These are phyloP conservation scores for Gallirallus australis DNA, from an alignment of 2,797 vertebrate species.

Conservation along the genomic window DNA sequence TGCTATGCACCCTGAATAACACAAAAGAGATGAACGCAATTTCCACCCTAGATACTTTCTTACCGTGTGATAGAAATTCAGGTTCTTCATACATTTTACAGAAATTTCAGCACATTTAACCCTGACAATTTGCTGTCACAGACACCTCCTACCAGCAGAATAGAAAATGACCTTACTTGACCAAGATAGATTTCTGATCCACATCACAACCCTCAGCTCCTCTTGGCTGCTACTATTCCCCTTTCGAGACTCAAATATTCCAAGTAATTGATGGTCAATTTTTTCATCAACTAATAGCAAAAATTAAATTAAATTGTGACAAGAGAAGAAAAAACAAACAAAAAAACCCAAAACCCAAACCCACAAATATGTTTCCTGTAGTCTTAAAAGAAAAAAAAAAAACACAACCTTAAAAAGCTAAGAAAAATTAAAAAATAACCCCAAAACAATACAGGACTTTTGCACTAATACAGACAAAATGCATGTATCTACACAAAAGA, in stretches of 20 bases:
- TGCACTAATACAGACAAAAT: neutral
- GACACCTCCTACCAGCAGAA: neutral
- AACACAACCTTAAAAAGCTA: neutral
- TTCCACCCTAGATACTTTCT: neutral
- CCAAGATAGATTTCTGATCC: neutral
- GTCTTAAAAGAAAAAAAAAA: neutral
- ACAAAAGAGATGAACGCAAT: neutral
- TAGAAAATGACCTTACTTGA: neutral
- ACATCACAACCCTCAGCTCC: neutral
- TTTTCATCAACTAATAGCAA: neutral
- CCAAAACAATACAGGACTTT: neutral
- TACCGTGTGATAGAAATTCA: neutral
- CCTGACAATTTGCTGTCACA: neutral
- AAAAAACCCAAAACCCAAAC: too few relatives aligned
- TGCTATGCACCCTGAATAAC: neutral
- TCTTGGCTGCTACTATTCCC: neutral
- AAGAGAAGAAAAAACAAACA: fast-evolving
- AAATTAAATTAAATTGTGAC: neutral
- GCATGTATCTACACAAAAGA: neutral
- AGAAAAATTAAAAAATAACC: neutral
- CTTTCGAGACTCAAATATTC: neutral
- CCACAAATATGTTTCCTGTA: neutral
- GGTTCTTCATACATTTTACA: neutral
- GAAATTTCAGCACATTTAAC: neutral
- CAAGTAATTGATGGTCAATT: neutral